phyloP scores from a whole-genome alignment of 2,113 vertebrate species.

The Daboia siamensis region DNA sequence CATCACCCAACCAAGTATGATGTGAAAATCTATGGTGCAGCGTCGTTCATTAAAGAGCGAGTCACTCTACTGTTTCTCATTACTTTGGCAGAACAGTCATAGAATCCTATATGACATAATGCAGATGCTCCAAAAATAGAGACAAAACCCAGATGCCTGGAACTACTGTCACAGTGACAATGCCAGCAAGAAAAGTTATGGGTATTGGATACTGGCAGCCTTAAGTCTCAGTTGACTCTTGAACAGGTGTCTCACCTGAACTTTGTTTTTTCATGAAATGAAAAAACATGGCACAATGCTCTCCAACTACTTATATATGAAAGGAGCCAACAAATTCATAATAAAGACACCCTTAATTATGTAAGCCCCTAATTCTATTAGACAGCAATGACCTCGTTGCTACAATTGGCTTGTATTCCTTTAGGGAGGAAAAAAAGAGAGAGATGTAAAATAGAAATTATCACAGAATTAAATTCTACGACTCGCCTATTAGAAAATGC shows the following conservation, averaged over 20 bases:
- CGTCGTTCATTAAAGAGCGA: background rate
- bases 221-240: background rate
- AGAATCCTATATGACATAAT: background rate
- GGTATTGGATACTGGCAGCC: background rate
- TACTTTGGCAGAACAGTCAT: background rate
- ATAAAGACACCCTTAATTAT: background rate
- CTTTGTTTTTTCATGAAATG: background rate
- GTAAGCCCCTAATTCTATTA: background rate
- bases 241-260: too few relatives aligned
- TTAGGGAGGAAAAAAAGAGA: background rate
- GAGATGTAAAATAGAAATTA: background rate
- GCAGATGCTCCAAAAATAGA: background rate
- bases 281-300: background rate
- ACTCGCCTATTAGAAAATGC: background rate
- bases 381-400: background rate
- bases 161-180: background rate
- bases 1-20: background rate
- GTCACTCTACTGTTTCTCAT: background rate
- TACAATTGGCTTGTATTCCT: background rate
- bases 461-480: background rate
- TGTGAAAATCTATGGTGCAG: background rate
- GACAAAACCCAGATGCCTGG: background rate
- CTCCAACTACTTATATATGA: background rate
- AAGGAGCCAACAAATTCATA: background rate
- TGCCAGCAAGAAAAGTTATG: background rate